Conservation (phyloP, 2,113 vertebrate genomes). For the Neotoma lepida region DNA sequence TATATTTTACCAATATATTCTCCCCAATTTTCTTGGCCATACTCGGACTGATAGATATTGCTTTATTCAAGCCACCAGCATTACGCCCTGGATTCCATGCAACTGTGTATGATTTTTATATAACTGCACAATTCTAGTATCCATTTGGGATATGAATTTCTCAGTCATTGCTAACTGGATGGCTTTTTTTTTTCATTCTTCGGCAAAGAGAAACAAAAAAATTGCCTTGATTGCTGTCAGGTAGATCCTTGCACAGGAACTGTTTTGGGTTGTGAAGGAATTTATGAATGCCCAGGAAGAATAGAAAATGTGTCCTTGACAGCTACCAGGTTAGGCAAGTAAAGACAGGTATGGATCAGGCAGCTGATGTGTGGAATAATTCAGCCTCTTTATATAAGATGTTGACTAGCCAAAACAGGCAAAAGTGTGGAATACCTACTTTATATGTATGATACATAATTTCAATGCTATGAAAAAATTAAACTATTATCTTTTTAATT, state of each 20-base stretch:
- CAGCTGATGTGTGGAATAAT: constrained; percentile 38
- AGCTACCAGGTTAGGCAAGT: constrained; percentile 22
- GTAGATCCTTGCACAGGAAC: not conserved
- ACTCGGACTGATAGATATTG: constrained; percentile 1
- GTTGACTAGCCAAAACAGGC: not conserved
- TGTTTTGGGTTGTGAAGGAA: not conserved
- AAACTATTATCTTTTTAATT: constrained; percentile 12
- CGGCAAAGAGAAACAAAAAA: not conserved
- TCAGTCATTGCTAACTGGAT: not conserved
- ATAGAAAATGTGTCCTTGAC: constrained; percentile 17
- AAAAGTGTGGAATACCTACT: not conserved
- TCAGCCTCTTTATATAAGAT: constrained; percentile 24
- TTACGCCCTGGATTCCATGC: not conserved
- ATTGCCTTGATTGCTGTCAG: not conserved
- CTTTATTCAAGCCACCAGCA: not conserved
- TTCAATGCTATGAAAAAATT: constrained; percentile 27
- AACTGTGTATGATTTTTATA: not conserved
- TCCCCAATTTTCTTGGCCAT: not conserved
- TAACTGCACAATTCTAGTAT: constrained; percentile 1
- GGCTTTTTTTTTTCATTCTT: not conserved
- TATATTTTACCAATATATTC: not conserved
- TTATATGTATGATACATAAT: not conserved
- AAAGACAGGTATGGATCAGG: not conserved
- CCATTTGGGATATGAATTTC: constrained; percentile 3
- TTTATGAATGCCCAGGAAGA: not conserved